These are phyloP conservation scores for Globodera rostochiensis DNA, from an alignment of 1,140 invertebrate genomes.

Conservation along the genomic window DNA sequence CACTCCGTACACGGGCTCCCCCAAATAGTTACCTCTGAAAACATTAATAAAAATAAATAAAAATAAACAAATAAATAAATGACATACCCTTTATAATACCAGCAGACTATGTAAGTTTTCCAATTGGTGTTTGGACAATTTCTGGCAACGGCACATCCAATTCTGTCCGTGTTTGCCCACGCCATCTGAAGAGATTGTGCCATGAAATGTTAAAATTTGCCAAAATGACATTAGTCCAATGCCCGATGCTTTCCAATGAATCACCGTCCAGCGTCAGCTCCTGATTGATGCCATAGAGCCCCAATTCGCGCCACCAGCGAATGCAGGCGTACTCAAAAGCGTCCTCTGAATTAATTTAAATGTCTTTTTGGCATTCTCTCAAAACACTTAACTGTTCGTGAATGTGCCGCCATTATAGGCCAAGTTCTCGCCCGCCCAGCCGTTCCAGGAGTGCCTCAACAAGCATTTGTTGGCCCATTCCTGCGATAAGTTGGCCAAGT, in stretches of 20 bases:
- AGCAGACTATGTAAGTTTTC: conserved; percentile 22
- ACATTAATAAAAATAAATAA: background rate
- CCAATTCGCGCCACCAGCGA: conserved; percentile 11
- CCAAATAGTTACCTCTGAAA: background rate
- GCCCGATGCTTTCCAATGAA: background rate
- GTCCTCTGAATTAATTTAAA: background rate
- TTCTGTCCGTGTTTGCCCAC: background rate
- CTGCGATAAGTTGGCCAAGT: background rate
- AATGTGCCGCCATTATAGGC: conserved; percentile 2
- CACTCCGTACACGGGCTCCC: background rate
- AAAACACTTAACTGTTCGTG: background rate
- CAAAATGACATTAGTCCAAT: background rate
- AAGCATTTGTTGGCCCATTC: conserved; percentile 12
- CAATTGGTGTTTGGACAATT: conserved; percentile 13
- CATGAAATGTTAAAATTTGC: no score
- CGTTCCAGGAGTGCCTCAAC: background rate
- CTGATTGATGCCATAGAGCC: background rate
- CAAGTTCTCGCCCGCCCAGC: conserved; percentile 13
- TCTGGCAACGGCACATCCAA: conserved; percentile 11
- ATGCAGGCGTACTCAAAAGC: conserved; percentile 2
- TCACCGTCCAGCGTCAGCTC: background rate
- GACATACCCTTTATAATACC: background rate
- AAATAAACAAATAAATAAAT: background rate
- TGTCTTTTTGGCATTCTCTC: background rate
- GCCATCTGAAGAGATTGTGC: background rate